Percentiles rank a stretch among this genome's conserved stretches.
Conservation (phyloP, 2,113 vertebrate genomes). For the Prinia subflava region DNA sequence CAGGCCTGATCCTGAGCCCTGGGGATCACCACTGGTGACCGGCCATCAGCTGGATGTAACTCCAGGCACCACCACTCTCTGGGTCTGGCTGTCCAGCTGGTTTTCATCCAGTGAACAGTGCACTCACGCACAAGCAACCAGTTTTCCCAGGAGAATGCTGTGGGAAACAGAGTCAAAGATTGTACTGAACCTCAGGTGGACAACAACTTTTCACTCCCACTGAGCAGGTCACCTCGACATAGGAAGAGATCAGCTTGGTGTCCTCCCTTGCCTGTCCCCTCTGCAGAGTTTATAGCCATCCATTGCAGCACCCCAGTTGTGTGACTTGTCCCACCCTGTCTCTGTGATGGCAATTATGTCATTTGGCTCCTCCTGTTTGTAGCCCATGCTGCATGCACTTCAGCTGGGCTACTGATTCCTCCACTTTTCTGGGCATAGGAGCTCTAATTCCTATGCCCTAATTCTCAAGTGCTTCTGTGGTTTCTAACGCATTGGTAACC, state of each 20-base stretch:
- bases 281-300: neutral
- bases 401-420: neutral
- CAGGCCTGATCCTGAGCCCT: neutral
- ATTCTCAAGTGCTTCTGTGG: neutral
- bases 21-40: neutral
- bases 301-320: neutral
- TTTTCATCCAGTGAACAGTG: neutral
- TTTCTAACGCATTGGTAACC: neutral
- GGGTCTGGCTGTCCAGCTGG: neutral
- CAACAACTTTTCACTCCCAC: neutral
- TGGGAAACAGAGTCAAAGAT: neutral
- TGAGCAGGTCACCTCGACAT: neutral
- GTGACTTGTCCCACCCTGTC: no score
- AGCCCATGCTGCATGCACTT: neutral
- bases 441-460: neutral
- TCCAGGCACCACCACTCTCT: neutral
- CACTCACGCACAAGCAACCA: neutral
- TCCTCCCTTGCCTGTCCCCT: neutral
- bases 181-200: neutral
- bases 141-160: neutral
- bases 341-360: neutral
- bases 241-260: neutral
- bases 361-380: neutral
- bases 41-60: neutral
- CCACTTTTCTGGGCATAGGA: neutral